Base-by-base conservation (phyloP, 92 coral and sea anemone genomes). In the Porites lobata region DNA sequence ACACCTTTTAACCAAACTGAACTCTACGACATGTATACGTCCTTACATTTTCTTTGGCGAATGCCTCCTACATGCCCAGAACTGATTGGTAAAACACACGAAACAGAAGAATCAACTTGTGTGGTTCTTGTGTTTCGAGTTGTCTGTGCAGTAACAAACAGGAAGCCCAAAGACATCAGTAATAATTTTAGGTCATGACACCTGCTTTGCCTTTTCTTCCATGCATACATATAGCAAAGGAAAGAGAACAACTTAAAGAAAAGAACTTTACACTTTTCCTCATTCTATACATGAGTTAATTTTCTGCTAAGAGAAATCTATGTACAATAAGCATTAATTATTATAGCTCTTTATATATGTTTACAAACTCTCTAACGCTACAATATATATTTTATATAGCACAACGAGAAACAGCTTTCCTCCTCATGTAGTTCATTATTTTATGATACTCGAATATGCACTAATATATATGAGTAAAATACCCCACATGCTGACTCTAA, bases 191-290 rank as follows among this genome's bases (percentile, higher is more conserved):
- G 83, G 6, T 79, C 57, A 24, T 63, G 57, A n/a, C 52, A 67
- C 72, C 47, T 38, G 47, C 5, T 38, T 38, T 38, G 24, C n/a
- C 19, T 65, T 54, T 65, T 43, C 38, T 69, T 53, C 62, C 18
- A 38, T 38, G 47, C 47, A 38, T 38, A 38, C 4, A 38, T 38
- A 38, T 38, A 47, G 63, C 69, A 58, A 77, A 63, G 20, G 29
- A 32, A 38, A 29, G 38, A 22, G 22, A 12, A 54, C 8, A 52
- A 15, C 64, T 4, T 47, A 65, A 43, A 18, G 51, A 47, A 57
- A 78, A n/a, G 32, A 63, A 65, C 14, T n/a, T 79, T 79, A 64
- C 83, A 79, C 72, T 63, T 79, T 38, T n/a, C 57, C 43, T 64
- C 29, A 13, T 78, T 78, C 43, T 79, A 50, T 79, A 79, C 72